phyloP scores from a whole-genome alignment of 2,113 vertebrate genomes.

The Halcyon malimbica region DNA sequence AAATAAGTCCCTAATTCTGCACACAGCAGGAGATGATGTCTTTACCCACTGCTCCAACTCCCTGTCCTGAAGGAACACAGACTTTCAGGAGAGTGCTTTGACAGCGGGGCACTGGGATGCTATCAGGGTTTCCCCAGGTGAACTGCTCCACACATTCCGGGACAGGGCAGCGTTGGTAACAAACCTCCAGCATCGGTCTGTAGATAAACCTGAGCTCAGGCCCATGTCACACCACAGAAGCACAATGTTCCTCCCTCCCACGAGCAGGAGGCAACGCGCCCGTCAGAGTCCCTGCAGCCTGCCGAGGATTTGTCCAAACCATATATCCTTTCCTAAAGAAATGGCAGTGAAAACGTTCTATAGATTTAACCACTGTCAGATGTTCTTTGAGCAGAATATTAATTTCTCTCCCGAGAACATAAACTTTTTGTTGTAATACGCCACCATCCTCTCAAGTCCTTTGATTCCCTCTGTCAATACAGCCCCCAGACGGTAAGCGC shows the following conservation, averaged over 20 bases:
- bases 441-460: not conserved
- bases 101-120: no score
- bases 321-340: not conserved
- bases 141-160: not conserved
- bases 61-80: fast-evolving
- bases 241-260: not conserved
- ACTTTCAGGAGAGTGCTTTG: not conserved
- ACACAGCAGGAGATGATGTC: not conserved
- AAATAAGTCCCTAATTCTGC: not conserved
- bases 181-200: fast-evolving
- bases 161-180: fast-evolving
- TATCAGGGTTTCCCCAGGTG: no score
- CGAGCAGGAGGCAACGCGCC: not conserved
- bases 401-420: conserved; percentile 13
- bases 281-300: not conserved
- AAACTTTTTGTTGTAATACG: not conserved
- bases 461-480: conserved; percentile 11
- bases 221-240: fast-evolving
- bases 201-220: not conserved
- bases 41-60: not conserved
- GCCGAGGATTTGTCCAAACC: not conserved
- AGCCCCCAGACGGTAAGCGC: not conserved
- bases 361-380: conserved; percentile 15
- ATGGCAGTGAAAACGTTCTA: not conserved
- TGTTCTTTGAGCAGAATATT: conserved; percentile 1